Base-by-base conservation (phyloP, 2,113 vertebrate genomes). In the Tyrannus savana region DNA sequence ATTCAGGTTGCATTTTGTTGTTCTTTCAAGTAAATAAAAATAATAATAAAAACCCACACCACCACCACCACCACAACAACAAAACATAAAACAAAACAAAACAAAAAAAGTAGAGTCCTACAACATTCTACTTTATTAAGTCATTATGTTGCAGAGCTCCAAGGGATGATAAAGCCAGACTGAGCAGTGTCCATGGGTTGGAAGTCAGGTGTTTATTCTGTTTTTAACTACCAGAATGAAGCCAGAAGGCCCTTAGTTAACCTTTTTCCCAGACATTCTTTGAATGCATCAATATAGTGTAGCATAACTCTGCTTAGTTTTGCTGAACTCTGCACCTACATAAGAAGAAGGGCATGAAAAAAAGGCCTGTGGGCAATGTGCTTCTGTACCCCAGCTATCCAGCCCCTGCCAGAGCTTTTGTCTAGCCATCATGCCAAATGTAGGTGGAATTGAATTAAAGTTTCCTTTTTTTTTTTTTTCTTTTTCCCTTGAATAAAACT, bases 161-260 rank as follows among this genome's bases (percentile, higher is more conserved):
- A 71, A 62, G 39, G 63, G 31, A 35, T 80, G 62, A 79, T 44
- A 80, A 69, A 74, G 42, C 33, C 67, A 88, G 60, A 21, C 37
- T 67, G 14, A 89, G 39, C 14, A 3, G 31, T 74, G 30, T 66
- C 47, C 33, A 23, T 30, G 14, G 47, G 87, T 81, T 89, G 50
- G 37, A 91, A 77, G 11, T 33, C 53, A 33, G 46, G 55, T 55
- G 62, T 52, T 75, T 83, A 25, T 82, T 76, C 47, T 50, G 25
- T 93, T 73, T 84, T 91, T 87, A 96, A 76, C 49, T 46, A 82
- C 53, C 41, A 78, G 44, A 91, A 82, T 30, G 44, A 90, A 84
- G 44, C 37, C 62, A 84, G 84, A 78, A 93, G 58, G 58, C 17
- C 55, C 60, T 56, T 56, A 68, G 44, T 0, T 83, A 55, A 90